Conservation (phyloP, 2,113 vertebrate genomes). For the Sylvia atricapilla region DNA sequence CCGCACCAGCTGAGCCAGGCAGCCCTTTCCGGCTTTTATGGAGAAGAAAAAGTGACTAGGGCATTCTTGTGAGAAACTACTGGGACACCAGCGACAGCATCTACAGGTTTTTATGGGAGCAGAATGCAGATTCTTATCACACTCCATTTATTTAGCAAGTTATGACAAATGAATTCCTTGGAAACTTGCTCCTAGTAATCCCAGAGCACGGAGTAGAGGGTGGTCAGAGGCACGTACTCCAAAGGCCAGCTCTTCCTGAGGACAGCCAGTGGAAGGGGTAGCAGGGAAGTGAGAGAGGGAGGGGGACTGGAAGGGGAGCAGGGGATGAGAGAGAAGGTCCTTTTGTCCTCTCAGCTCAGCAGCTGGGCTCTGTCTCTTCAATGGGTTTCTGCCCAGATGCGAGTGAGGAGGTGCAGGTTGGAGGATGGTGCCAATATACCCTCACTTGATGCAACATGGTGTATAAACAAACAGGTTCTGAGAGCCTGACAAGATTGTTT, state of each 20-base stretch:
- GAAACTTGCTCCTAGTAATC: conserved; percentile 7
- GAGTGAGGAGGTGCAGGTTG: neutral
- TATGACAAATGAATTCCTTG: conserved; percentile 56
- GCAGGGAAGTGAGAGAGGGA: neutral
- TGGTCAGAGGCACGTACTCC: conserved; percentile 40
- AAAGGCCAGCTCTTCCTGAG: neutral
- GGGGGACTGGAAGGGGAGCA: neutral
- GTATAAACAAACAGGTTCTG: neutral
- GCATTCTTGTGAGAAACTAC: conserved; percentile 58
- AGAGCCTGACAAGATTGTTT: neutral
- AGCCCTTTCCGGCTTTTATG: conserved; percentile 65
- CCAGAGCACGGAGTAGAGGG: neutral
- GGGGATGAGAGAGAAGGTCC: neutral
- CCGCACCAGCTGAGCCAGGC: conserved; percentile 42
- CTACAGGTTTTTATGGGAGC: conserved; percentile 44
- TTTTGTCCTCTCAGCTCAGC: neutral
- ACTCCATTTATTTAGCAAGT: conserved; percentile 21
- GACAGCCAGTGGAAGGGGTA: neutral
- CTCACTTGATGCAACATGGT: fast-evolving
- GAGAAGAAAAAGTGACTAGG: conserved; percentile 50
- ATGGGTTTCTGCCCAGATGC: neutral
- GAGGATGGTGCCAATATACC: neutral
- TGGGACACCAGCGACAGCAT: conserved; percentile 35
- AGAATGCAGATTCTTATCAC: conserved; percentile 62
- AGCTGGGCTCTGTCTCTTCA: neutral